phyloP scores from a whole-genome alignment of 2,797 vertebrate genomes.

The Fratercula arctica region DNA sequence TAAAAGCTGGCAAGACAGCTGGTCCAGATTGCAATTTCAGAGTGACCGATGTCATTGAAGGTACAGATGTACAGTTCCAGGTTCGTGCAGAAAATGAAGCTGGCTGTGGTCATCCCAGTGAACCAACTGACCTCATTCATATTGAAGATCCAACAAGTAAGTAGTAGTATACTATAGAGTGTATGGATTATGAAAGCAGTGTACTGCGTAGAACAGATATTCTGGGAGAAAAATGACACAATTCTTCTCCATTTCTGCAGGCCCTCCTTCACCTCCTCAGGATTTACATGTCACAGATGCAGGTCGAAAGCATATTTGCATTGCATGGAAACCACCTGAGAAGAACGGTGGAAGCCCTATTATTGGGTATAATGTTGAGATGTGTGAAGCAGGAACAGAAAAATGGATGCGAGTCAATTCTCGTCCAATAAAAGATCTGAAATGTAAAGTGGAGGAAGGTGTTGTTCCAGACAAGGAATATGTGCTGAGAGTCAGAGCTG shows the following conservation, averaged over 20 bases:
- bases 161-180: conserved; percentile 7
- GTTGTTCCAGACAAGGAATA: conserved; percentile 95
- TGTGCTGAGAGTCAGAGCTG: conserved; percentile 91
- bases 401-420: conserved; percentile 99
- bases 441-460: conserved; percentile 91
- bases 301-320: conserved; percentile 88
- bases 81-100: conserved; percentile 96
- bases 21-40: conserved; percentile 93
- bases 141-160: conserved; percentile 94
- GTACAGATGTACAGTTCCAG: conserved; percentile 96
- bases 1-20: conserved; percentile 94
- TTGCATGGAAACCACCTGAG: conserved; percentile 93
- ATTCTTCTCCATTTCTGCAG: conserved; percentile 63
- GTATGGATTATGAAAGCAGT: not conserved
- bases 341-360: conserved; percentile 91
- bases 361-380: conserved; percentile 93
- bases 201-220: not conserved
- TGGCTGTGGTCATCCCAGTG: conserved; percentile 92
- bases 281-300: conserved; percentile 94
- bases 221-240: not conserved
- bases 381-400: conserved; percentile 94
- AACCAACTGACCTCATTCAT: conserved; percentile 91
- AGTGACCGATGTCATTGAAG: conserved; percentile 96
- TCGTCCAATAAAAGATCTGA: conserved; percentile 95
- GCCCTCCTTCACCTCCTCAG: conserved; percentile 90